Evolutionary conservation across 2,797 vertebrate genomes (phyloP).

Genomic region (Sparus aurata): DNA sequence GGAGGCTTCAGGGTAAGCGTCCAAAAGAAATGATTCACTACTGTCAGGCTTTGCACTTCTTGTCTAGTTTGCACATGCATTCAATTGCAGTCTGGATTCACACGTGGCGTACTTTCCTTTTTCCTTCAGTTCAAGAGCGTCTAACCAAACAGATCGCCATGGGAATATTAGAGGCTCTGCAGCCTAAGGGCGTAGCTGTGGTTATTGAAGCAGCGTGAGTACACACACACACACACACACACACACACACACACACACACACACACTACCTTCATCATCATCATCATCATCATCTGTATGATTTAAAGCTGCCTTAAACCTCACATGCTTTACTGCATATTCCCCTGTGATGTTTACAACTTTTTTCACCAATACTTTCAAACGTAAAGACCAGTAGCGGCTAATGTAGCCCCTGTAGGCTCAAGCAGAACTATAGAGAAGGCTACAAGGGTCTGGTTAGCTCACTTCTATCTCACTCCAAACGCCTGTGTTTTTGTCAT

Average conservation of each 20-base stretch:
- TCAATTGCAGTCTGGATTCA: background rate
- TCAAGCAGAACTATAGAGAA: too few species aligned
- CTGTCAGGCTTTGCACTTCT: background rate
- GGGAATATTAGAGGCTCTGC: conserved; percentile 87
- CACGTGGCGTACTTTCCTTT: background rate
- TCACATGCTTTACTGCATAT: background rate
- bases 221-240: background rate
- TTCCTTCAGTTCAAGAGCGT: conserved; percentile 87
- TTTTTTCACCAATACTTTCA: too few species aligned
- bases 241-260: background rate
- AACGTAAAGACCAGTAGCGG: background rate
- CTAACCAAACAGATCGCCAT: conserved; percentile 89
- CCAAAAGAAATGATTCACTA: background rate
- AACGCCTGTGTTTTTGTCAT: background rate
- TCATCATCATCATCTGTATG: background rate
- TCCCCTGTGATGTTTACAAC: too few species aligned
- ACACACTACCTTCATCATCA: background rate
- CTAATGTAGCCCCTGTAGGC: background rate
- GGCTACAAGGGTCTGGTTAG: too few species aligned
- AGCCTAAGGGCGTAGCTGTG: conserved; percentile 87
- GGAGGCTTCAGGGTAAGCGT: conserved; percentile 89
- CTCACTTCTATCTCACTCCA: too few species aligned
- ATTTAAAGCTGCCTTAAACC: background rate
- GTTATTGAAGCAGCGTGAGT: conserved; percentile 88
- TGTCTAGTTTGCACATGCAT: background rate